Percentiles rank a stretch among this genome's conserved stretches.
phyloP scores from a whole-genome alignment of 2,888 invertebrate species.

The Chydorus sphaericus region DNA sequence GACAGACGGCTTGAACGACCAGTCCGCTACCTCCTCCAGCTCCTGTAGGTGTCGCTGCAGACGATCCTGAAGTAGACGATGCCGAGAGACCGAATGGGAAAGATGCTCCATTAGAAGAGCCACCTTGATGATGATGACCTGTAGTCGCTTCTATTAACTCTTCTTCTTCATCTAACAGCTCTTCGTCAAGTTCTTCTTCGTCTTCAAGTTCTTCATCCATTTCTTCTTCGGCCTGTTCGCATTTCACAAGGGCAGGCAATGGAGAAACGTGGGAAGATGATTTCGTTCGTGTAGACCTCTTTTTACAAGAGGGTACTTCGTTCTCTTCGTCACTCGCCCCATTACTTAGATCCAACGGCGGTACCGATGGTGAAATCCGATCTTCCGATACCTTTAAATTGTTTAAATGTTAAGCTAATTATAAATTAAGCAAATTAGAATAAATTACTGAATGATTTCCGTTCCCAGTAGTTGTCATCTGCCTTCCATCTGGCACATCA shows the following conservation, averaged over 20 bases:
- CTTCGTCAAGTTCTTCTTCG: neutral
- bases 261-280: neutral
- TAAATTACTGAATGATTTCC: neutral
- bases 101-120: too few relatives aligned
- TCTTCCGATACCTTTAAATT: neutral
- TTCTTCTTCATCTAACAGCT: neutral
- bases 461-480: neutral
- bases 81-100: too few relatives aligned
- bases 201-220: neutral
- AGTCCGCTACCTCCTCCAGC: neutral
- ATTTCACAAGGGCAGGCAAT: constrained; percentile 5
- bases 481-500: neutral
- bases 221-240: constrained; percentile 1
- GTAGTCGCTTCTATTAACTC: neutral
- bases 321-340: constrained; percentile 3
- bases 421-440: neutral
- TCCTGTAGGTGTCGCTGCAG: too few relatives aligned
- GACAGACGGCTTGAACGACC: constrained; percentile 15
- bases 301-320: neutral
- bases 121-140: neutral
- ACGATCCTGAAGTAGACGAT: too few relatives aligned
- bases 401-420: neutral
- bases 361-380: neutral
- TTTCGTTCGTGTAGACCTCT: too few relatives aligned
- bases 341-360: neutral